These are phyloP conservation scores for Psittacula cyanocephala DNA, from an alignment of 2,113 vertebrate genomes.

Conservation along the genomic window DNA sequence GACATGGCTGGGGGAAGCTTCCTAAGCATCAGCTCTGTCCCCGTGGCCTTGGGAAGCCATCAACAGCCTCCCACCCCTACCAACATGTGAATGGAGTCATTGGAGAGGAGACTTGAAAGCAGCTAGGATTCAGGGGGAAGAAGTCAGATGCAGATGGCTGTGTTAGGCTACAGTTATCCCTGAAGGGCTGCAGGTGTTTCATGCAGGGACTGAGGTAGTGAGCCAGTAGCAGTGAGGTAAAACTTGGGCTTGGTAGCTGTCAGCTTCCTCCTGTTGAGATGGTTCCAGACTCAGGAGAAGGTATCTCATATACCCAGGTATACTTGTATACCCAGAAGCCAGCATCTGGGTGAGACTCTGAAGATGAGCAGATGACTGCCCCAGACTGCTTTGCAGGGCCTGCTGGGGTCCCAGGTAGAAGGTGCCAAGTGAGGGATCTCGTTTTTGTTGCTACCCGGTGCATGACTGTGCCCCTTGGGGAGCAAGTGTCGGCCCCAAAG, in stretches of 20 bases:
- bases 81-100: accelerated
- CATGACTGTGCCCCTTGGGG: not conserved
- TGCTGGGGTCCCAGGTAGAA: accelerated
- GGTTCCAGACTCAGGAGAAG: not conserved
- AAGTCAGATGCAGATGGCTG: not conserved
- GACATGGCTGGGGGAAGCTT: not conserved
- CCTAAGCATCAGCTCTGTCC: not conserved
- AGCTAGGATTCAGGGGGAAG: not conserved
- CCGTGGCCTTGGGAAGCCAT: not conserved
- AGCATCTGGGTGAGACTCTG: not conserved
- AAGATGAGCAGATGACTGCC: not conserved
- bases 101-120: not conserved
- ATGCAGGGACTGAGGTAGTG: not conserved
- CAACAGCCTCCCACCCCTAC: not conserved
- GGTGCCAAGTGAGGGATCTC: not conserved
- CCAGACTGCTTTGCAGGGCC: not conserved
- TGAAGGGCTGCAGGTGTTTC: not conserved
- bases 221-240: not conserved
- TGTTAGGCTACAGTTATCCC: not conserved
- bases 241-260: not conserved
- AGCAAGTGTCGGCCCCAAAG: not conserved
- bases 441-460: not conserved
- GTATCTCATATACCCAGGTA: no score
- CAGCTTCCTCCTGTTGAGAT: not conserved
- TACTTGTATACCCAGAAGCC: no score